Percentiles rank a stretch among this genome's conserved stretches.
phyloP scores from a whole-genome alignment of 1,140 invertebrate species.

The Sipha flava region DNA sequence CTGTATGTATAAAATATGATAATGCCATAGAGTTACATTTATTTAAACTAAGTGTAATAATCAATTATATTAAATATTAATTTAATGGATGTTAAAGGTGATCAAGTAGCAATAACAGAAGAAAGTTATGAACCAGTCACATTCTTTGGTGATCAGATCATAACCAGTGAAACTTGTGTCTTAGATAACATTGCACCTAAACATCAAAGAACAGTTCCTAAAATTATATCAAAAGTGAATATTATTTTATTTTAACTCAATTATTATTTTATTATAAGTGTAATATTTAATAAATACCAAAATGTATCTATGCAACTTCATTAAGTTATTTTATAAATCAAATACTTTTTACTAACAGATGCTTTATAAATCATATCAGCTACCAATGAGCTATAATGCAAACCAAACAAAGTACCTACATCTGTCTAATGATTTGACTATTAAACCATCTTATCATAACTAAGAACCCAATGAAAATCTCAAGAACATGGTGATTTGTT shows the following conservation, averaged over 20 bases:
- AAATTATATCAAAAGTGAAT: neutral
- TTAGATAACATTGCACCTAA: neutral
- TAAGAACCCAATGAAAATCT: too few species aligned
- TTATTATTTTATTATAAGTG: neutral
- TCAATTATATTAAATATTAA: neutral
- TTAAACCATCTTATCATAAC: too few species aligned
- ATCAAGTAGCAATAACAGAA: conserved; percentile 29
- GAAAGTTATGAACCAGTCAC: conserved; percentile 17
- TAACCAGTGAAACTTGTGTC: neutral
- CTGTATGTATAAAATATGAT: neutral
- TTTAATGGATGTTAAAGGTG: conserved; percentile 25
- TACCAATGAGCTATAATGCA: too few species aligned
- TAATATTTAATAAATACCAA: too few species aligned
- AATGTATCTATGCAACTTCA: too few species aligned
- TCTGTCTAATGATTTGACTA: too few species aligned
- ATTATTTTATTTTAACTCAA: neutral
- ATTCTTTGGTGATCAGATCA: conserved; percentile 22
- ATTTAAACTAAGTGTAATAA: neutral
- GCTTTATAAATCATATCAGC: too few species aligned
- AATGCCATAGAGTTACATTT: neutral
- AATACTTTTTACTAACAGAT: too few species aligned
- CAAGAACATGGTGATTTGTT: too few species aligned
- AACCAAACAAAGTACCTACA: too few species aligned
- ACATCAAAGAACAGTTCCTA: neutral
- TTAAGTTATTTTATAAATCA: too few species aligned